phyloP scores from a whole-genome alignment of 2,797 vertebrate species.

The Vireo griseus region DNA sequence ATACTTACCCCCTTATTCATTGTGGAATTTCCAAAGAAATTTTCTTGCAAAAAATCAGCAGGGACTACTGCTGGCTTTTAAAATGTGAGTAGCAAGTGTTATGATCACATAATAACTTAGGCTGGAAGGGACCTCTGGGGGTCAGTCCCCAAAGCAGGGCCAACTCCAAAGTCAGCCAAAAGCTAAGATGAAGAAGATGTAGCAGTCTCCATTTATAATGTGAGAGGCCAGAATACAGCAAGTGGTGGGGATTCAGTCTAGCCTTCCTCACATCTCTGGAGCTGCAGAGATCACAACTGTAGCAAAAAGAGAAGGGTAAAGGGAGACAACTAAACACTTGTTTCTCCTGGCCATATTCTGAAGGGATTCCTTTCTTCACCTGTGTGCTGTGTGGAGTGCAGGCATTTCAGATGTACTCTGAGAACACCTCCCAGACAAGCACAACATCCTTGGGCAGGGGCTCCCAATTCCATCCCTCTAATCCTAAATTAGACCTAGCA shows the following conservation, averaged over 20 bases:
- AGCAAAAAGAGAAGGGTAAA: background rate
- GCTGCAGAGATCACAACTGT: accelerated
- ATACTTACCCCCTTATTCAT: background rate
- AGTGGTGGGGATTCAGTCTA: background rate
- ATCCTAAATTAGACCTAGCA: background rate
- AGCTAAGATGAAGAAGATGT: background rate
- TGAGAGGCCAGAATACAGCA: background rate
- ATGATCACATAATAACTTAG: background rate
- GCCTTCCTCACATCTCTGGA: background rate
- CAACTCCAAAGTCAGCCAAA: background rate
- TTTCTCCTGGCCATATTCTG: background rate
- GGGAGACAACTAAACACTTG: background rate
- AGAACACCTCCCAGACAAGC: background rate
- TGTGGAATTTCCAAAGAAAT: background rate
- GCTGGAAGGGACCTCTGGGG: background rate
- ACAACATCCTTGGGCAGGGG: background rate
- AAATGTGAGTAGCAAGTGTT: background rate
- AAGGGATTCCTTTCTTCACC: background rate
- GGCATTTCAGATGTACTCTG: background rate
- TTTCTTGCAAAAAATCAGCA: background rate
- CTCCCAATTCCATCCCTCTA: background rate
- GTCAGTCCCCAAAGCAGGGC: background rate
- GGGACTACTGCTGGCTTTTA: background rate
- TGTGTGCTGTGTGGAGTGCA: background rate
- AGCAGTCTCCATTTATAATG: background rate